Percentiles rank a stretch among this genome's conserved stretches.
These are phyloP conservation scores for Carpatolechia fugitivella DNA, from an alignment of 2,888 invertebrate species.

Conservation along the genomic window DNA sequence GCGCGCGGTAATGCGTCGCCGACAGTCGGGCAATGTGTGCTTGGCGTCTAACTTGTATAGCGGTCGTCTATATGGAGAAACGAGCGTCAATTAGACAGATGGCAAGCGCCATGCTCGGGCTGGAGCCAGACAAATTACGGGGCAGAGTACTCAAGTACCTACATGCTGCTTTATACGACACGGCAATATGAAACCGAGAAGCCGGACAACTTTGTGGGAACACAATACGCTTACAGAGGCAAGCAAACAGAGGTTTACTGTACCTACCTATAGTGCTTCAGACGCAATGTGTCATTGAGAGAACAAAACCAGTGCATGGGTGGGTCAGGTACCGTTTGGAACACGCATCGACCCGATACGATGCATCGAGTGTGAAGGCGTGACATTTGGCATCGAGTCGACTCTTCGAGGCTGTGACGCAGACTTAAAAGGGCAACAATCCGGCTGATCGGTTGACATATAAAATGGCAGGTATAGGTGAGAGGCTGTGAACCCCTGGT, in stretches of 20 bases:
- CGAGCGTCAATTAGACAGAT: conserved; percentile 26
- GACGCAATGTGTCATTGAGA: neutral
- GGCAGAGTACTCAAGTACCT: neutral
- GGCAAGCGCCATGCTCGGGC: conserved; percentile 14
- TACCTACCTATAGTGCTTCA: neutral
- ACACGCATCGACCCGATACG: conserved; percentile 2
- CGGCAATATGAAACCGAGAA: conserved; percentile 2
- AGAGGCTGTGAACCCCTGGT: neutral
- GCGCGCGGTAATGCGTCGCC: conserved; percentile 5
- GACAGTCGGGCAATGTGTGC: conserved; percentile 4
- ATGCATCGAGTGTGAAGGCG: conserved; percentile 16
- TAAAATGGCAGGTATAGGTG: neutral
- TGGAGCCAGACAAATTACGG: conserved; percentile 8
- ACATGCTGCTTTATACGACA: neutral
- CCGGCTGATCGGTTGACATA: conserved; percentile 12
- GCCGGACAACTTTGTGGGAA: conserved; percentile 1
- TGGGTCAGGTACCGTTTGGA: conserved; percentile 3
- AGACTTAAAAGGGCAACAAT: conserved; percentile 11
- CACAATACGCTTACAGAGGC: neutral
- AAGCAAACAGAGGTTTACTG: too few species aligned
- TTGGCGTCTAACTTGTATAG: neutral
- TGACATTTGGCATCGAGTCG: conserved; percentile 18
- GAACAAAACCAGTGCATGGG: neutral
- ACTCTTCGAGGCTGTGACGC: neutral
- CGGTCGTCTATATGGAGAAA: neutral